Evolutionary conservation across 2,113 vertebrate species (phyloP).

Genomic region (Nycticebus coucang): DNA sequence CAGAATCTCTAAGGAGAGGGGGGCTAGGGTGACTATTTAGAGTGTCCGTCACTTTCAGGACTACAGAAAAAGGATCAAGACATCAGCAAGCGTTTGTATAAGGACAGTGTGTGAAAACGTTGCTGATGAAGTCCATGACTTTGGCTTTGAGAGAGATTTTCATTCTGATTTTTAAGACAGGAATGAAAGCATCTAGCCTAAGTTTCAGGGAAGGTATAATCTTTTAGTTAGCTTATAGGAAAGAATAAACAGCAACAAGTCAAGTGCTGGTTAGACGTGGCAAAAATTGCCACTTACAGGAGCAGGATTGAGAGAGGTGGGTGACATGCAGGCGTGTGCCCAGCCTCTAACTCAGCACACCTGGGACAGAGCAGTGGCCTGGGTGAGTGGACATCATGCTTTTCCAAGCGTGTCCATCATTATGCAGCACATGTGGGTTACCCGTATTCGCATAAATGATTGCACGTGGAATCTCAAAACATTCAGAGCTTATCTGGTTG

Average conservation of each 20-base stretch:
- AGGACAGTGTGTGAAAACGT: neutral
- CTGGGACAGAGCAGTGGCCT: neutral
- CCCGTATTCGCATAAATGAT: slow-evolving; percentile 65
- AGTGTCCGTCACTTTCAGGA: neutral
- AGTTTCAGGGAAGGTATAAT: slow-evolving; percentile 66
- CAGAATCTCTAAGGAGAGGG: neutral
- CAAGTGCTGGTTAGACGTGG: slow-evolving; percentile 59
- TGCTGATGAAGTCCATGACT: slow-evolving; percentile 2
- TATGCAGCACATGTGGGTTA: slow-evolving; percentile 57
- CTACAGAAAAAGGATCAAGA: neutral
- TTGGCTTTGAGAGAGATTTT: slow-evolving; percentile 26
- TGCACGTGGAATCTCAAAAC: slow-evolving; percentile 56
- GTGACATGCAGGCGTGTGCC: neutral
- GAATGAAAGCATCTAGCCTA: slow-evolving; percentile 55
- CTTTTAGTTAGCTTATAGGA: slow-evolving; percentile 66
- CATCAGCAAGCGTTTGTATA: accelerated
- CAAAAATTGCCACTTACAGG: slow-evolving; percentile 69
- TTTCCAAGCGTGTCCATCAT: slow-evolving; percentile 48
- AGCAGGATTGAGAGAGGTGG: slow-evolving; percentile 30
- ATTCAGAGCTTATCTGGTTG: neutral
- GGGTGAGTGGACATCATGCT: slow-evolving; percentile 68
- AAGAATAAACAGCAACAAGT: slow-evolving; percentile 67
- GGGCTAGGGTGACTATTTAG: neutral
- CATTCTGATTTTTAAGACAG: slow-evolving; percentile 54
- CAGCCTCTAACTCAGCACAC: slow-evolving; percentile 38